Evolutionary conservation across 1,140 invertebrate genomes (phyloP), one percentile per base, ranked within the genome.

Genomic region (Drosophila nannoptera): DNA sequence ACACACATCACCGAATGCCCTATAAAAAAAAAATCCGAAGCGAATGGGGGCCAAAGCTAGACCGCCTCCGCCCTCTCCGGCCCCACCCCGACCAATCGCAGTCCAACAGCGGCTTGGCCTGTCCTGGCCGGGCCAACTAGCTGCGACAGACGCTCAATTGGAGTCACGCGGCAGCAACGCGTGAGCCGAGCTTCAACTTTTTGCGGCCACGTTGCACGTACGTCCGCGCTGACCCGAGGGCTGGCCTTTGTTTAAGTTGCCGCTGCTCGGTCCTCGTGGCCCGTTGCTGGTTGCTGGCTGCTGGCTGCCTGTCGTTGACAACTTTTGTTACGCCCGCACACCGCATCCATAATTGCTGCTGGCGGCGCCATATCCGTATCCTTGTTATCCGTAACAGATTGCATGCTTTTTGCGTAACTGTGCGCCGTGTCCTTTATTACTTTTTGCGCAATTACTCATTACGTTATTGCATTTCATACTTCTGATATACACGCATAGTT

Each of bases 381-480:
- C 73, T 76, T 68, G 54, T 70, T 86, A 86, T 69, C 81, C 81
- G 52, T 52, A 56, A 56, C 81, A 86, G 74, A 86, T 86, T 86
- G 71, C 71, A 69, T 81, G 81, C 59, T 63, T 48, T 80, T 84
- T 86, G 74, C 77, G 67, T 81, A 84, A 84, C 81, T 43, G 49
- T 40, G 58, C 69, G 64, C 49, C 53, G 59, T 56, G 45, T 77
- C 78, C 70, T 73, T 86, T 86, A 86, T 86, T 86, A 75, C 71
- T 72, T 72, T 72, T 81, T 81, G 82, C 82, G 71, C 81, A 86
- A 86, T 86, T 86, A 86, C 81, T 86, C 81, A 73, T 86, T 87
- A 86, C 81, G 78, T 86, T 86, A 86, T 84, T 81, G 81, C 81
- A 86, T 81, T 86, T 81, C 73, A 84, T 77, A 80, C 52, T 84